Conservation (phyloP, 2,888 invertebrate genomes). For the Orthonychiurus folsomi region DNA sequence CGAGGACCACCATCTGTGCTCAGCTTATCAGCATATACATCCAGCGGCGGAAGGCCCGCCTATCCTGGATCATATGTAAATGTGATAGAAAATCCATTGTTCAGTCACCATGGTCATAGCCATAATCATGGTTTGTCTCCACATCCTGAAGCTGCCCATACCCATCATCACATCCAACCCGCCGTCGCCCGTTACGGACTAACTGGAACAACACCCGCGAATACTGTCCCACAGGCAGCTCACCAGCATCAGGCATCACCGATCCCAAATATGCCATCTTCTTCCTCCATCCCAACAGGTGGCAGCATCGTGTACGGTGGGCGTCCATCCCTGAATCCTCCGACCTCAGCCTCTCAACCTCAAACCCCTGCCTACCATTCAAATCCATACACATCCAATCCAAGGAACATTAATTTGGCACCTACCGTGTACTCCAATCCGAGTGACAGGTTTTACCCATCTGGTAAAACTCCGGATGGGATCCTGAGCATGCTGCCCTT, state of each 20-base stretch:
- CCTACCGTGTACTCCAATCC: conserved; percentile 36
- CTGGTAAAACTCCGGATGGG: conserved; percentile 13
- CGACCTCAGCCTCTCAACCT: conserved; percentile 16
- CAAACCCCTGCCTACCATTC: conserved; percentile 30
- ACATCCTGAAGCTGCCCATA: conserved; percentile 12
- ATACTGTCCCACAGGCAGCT: conserved; percentile 18
- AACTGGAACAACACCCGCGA: not conserved
- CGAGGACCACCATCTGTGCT: not conserved
- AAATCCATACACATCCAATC: conserved; percentile 37
- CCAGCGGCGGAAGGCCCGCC: not conserved
- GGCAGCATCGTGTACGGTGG: conserved; percentile 15
- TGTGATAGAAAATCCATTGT: not conserved
- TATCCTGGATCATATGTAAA: not conserved
- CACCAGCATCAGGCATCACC: conserved; percentile 12
- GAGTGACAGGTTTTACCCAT: conserved; percentile 27
- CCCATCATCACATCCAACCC: conserved; percentile 16
- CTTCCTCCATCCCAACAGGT: no score
- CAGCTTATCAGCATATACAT: not conserved
- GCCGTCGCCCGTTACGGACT: not conserved
- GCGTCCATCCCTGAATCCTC: conserved; percentile 13
- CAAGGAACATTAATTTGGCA: conserved; percentile 35
- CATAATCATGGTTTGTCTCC: not conserved
- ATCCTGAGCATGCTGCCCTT: conserved; percentile 19
- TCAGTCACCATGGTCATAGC: not conserved
- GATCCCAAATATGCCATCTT: conserved; percentile 13